Conservation (phyloP, 2,797 vertebrate species). For the Bovichtus diacanthus region DNA sequence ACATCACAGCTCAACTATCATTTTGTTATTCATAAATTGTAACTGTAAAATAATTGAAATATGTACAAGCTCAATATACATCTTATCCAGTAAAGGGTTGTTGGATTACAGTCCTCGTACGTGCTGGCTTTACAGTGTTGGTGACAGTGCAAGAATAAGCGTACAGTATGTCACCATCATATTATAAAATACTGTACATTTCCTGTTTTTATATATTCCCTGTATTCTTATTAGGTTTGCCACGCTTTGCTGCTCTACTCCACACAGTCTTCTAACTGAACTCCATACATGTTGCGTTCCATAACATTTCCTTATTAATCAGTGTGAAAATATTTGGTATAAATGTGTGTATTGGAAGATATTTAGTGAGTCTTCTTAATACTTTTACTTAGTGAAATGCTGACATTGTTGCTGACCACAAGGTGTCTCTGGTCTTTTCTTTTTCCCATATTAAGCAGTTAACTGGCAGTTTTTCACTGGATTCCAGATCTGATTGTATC, state of each 20-base stretch:
- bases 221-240: neutral
- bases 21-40: neutral
- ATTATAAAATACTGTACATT: neutral
- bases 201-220: neutral
- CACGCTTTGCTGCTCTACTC: neutral
- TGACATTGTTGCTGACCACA: neutral
- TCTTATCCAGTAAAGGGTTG: neutral
- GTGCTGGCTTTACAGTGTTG: neutral
- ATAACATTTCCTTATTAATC: neutral
- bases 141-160: neutral
- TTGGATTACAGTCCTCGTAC: neutral
- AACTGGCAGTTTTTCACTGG: neutral
- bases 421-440: neutral
- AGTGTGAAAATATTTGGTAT: neutral
- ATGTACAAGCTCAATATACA: neutral
- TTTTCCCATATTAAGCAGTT: neutral
- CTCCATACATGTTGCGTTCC: too few species aligned
- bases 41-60: neutral
- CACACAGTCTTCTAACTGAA: neutral
- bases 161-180: neutral
- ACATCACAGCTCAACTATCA: conserved; percentile 35
- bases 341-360: neutral
- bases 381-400: neutral
- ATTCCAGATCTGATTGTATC: neutral
- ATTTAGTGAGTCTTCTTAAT: neutral